A percentile compares a stretch with the other conserved stretches of the same genome.
Conservation (phyloP, 1,140 invertebrate genomes). For the Drosophila mauritiana region DNA sequence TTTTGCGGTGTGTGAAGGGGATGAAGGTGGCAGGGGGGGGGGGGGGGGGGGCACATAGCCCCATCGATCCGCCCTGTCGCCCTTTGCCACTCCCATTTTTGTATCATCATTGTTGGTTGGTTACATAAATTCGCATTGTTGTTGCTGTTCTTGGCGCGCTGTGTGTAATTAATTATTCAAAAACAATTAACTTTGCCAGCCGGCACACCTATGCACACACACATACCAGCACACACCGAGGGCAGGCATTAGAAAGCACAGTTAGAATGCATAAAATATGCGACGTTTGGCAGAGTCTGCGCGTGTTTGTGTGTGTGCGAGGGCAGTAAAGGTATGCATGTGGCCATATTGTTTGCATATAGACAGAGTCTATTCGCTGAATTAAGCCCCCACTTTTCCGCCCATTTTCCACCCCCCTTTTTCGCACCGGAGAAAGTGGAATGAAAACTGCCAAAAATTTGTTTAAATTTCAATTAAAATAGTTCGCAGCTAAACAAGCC, state of each 20-base stretch:
- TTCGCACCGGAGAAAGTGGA: constrained; percentile 16
- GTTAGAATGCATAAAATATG: constrained; percentile 73
- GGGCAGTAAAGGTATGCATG: constrained; percentile 25
- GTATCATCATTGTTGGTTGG: constrained; percentile 23
- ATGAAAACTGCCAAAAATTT: constrained; percentile 31
- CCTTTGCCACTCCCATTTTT: constrained; percentile 1
- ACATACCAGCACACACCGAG: constrained; percentile 5
- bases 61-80: not conserved
- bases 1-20: not conserved
- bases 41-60: not conserved
- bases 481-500: not conserved
- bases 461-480: constrained; percentile 44
- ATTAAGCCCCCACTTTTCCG: not conserved
- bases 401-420: not conserved
- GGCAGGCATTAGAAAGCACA: constrained; percentile 54
- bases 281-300: not conserved
- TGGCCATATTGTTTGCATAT: constrained; percentile 39
- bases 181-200: constrained; percentile 73
- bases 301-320: constrained; percentile 1
- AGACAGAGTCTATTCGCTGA: constrained; percentile 7
- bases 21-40: too few relatives aligned
- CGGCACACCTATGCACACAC: constrained; percentile 29
- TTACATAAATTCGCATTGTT: constrained; percentile 50
- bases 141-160: constrained; percentile 17
- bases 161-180: constrained; percentile 75